Evolutionary conservation across 2,113 vertebrate genomes (phyloP).

Genomic region (Erythrocercus mccallii): DNA sequence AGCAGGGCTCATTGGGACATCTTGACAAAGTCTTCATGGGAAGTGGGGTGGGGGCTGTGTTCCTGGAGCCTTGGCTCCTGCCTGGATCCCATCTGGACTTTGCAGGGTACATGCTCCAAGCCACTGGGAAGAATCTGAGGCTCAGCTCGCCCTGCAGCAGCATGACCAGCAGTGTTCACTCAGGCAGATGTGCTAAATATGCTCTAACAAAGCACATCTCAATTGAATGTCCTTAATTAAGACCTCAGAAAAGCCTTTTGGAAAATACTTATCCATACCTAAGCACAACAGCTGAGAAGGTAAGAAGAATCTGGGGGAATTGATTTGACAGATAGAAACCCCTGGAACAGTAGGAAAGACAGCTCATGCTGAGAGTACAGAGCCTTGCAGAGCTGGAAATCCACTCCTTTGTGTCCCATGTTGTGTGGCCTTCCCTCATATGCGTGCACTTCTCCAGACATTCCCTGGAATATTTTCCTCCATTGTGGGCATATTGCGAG

Average conservation of each 20-base stretch:
- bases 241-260: not conserved
- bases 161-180: not conserved
- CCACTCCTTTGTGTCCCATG: not conserved
- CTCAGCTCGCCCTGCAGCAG: not conserved
- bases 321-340: not conserved
- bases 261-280: not conserved
- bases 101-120: not conserved
- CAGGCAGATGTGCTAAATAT: not conserved
- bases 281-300: not conserved
- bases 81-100: not conserved
- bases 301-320: not conserved
- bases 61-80: not conserved
- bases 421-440: not conserved
- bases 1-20: not conserved
- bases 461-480: not conserved
- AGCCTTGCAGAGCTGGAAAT: not conserved
- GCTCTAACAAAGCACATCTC: not conserved
- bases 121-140: not conserved
- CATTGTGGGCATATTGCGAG: not conserved
- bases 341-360: not conserved
- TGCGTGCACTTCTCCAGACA: not conserved
- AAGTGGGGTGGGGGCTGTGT: not conserved
- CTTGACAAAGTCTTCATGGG: not conserved
- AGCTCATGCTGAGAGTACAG: not conserved
- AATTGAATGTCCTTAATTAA: not conserved